phyloP scores from a whole-genome alignment of 35 echinoderm and acorn worm species.

The Holothuria glaberrima region DNA sequence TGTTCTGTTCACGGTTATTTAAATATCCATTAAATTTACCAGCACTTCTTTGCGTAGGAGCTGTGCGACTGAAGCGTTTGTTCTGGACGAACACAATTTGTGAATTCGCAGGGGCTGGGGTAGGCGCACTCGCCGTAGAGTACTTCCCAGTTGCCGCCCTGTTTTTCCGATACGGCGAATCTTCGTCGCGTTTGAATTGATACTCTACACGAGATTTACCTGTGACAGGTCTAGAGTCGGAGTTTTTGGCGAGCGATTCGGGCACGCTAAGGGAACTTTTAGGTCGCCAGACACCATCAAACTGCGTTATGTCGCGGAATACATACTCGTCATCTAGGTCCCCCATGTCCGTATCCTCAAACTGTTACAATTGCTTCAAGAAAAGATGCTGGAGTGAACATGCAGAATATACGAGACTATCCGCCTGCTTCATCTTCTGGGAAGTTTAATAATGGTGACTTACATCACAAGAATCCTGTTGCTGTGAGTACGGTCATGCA shows the following conservation, averaged over 20 bases:
- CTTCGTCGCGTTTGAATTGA: conserved; percentile 16
- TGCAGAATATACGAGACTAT: no score
- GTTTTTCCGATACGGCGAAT: background rate
- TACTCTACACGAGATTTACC: conserved; percentile 39
- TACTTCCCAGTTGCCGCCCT: conserved; percentile 42
- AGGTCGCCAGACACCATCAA: conserved; percentile 31
- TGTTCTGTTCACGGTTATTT: background rate
- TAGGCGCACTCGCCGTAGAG: conserved; percentile 27
- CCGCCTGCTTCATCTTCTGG: no score
- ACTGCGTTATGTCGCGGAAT: conserved; percentile 12
- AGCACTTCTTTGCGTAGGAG: background rate
- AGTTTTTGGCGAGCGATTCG: background rate
- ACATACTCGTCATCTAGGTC: conserved; percentile 23
- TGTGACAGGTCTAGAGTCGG: conserved; percentile 3
- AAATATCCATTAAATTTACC: no score
- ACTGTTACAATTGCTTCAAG: no score
- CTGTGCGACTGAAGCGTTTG: conserved; percentile 24
- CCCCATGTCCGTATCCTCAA: background rate
- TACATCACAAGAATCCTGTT: no score
- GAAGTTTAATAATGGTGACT: no score
- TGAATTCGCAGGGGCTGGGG: conserved; percentile 25
- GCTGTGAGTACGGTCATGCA: no score
- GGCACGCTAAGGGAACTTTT: conserved; percentile 43
- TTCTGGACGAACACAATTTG: conserved; percentile 4
- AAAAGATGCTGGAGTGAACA: no score